Evolutionary conservation across 2,888 invertebrate species (phyloP), one percentile per base, ranked within the genome.

Genomic region (Tachina fera): DNA sequence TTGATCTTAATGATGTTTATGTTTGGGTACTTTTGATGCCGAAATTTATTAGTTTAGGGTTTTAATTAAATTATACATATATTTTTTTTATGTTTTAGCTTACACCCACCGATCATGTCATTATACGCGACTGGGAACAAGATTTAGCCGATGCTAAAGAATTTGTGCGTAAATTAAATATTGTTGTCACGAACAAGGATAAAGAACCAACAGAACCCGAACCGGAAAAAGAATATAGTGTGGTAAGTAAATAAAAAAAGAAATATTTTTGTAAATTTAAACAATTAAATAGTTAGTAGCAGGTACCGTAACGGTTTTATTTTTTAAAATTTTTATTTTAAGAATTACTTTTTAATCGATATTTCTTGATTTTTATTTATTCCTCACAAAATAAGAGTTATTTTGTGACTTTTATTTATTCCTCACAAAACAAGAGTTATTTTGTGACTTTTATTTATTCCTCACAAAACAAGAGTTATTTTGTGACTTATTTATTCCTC

Each of bases 1-100:
- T 99, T 87, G 94, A 95, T 65, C 92, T 99, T 84, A 96, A 97
- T 90, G 96, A 97, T 90, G 96, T 99, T 89, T 97, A 98, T 93
- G 95, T 96, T 83, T 98, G 98, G 97, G 97, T 97, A 94, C 93
- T 95, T 51, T 31, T 31, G 1, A 19, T 1, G 9, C n/a, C 43
- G 9, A 58, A 84, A n/a, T 16, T 6, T 31, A 61, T 58, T 4
- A 71, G 45, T 19, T 49, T 61, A 41, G 43, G 60, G n/a, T 9
- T n/a, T 49, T 9, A 56, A 68, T 67, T 31, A 51, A 45, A 68
- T 19, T 68, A 1, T n/a, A 58, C n/a, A n/a, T n/a, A n/a, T n/a
- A n/a, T n/a, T 11, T n/a, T 41, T 16, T 72, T 85, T 65, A 31
- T 31, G 45, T 45, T 53, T 45, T 22, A 97, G 97, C 92, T 99